A percentile compares a stretch with the other conserved stretches of the same genome.
These are phyloP conservation scores for Phoenicopterus ruber DNA, from an alignment of 2,113 vertebrate genomes.

Conservation along the genomic window DNA sequence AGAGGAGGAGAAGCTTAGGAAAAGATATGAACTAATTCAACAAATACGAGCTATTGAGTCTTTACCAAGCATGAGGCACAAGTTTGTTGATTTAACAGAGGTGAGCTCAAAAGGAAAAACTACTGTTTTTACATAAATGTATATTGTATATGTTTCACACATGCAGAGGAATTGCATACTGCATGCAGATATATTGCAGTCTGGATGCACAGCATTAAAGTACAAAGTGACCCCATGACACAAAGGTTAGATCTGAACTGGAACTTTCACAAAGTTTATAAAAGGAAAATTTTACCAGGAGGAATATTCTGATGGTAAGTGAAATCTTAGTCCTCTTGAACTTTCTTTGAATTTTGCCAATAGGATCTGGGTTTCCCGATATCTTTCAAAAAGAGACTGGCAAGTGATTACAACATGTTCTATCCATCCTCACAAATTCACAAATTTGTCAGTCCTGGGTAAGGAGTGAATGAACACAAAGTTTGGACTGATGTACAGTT, in stretches of 20 bases:
- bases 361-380: background rate
- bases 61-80: slow-evolving; percentile 64
- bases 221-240: background rate
- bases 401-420: background rate
- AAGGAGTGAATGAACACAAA: background rate
- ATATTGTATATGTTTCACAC: background rate
- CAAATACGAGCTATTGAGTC: slow-evolving; percentile 82
- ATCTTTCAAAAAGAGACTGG: background rate
- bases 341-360: background rate
- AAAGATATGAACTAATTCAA: slow-evolving; percentile 75
- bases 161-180: background rate
- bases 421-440: background rate
- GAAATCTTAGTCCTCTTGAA: background rate
- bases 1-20: slow-evolving; percentile 75
- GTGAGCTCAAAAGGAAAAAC: slow-evolving; percentile 65
- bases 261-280: background rate
- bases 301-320: background rate
- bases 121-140: background rate
- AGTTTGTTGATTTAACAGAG: slow-evolving; percentile 85
- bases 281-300: background rate
- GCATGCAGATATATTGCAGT: background rate
- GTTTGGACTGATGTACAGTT: background rate
- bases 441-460: background rate
- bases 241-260: background rate
- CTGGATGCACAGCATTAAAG: background rate